phyloP scores from a whole-genome alignment of 2,888 invertebrate species.

The Orthosia gothica region DNA sequence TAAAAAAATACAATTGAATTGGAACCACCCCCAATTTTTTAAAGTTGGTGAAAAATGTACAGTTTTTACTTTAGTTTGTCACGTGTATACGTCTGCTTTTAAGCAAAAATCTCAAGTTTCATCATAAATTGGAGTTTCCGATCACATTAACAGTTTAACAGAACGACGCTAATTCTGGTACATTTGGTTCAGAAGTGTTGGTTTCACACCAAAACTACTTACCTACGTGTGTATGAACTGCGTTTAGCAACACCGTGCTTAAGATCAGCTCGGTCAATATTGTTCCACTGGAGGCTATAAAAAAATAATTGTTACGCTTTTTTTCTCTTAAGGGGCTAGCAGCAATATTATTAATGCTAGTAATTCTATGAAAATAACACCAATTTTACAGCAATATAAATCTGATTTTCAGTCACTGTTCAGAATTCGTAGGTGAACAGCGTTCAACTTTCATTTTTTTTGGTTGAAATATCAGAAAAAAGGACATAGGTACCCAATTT shows the following conservation, averaged over 20 bases:
- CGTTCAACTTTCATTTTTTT: no score
- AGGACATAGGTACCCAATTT: no score
- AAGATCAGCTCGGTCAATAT: conserved; percentile 46
- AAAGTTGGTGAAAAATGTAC: no score
- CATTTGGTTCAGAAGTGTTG: conserved; percentile 44
- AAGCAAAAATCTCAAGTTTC: neutral
- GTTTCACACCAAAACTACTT: conserved; percentile 32
- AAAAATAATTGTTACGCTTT: conserved; percentile 2
- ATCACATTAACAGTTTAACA: conserved; percentile 51
- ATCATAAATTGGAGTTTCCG: neutral
- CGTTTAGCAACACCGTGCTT: conserved; percentile 53
- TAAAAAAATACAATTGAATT: no score
- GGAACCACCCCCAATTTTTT: no score
- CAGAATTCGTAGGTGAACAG: no score
- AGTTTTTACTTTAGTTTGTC: no score
- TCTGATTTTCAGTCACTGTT: no score
- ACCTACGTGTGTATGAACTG: conserved; percentile 22
- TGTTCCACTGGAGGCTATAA: conserved; percentile 8
- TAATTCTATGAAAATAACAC: no score
- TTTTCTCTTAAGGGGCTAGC: neutral
- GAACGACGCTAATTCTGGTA: conserved; percentile 56
- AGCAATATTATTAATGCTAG: neutral
- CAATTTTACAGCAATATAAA: no score
- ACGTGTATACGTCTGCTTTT: neutral
- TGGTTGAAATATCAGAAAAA: neutral